Conservation (phyloP, 2,888 invertebrate species). For the Cataglyphis livida region DNA sequence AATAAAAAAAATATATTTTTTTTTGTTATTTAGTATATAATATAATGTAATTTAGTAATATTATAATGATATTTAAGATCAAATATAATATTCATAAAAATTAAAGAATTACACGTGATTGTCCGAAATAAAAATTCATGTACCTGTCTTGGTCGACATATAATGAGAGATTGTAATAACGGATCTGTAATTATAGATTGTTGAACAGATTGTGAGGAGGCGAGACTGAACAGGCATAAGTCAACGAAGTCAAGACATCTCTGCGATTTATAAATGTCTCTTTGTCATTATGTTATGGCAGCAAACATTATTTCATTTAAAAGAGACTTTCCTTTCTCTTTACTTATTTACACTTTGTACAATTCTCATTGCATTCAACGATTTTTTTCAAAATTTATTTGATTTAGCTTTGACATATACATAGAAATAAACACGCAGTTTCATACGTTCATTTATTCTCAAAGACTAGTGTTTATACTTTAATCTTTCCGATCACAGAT, state of each 20-base stretch:
- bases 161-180: constrained; percentile 65
- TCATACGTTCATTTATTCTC: not conserved
- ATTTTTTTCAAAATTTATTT: constrained; percentile 12
- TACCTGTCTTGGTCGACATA: constrained; percentile 15
- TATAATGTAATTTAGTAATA: constrained; percentile 16
- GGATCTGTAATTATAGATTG: constrained; percentile 71
- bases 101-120: constrained; percentile 24
- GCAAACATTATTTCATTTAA: constrained; percentile 12
- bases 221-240: constrained; percentile 62
- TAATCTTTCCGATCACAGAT: constrained; percentile 11
- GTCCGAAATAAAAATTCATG: constrained; percentile 39
- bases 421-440: not conserved
- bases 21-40: not conserved
- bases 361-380: constrained; percentile 9
- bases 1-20: not conserved
- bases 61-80: not conserved
- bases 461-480: not conserved
- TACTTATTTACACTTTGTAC: constrained; percentile 7
- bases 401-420: constrained; percentile 5
- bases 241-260: constrained; percentile 56
- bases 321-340: constrained; percentile 36
- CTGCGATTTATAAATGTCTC: constrained; percentile 24
- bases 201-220: constrained; percentile 53
- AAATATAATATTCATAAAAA: not conserved
- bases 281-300: constrained; percentile 25